A percentile compares a stretch with the other conserved stretches of the same genome.
Evolutionary conservation across 1,140 invertebrate species (phyloP).

Genomic region (Copidosoma floridanum): DNA sequence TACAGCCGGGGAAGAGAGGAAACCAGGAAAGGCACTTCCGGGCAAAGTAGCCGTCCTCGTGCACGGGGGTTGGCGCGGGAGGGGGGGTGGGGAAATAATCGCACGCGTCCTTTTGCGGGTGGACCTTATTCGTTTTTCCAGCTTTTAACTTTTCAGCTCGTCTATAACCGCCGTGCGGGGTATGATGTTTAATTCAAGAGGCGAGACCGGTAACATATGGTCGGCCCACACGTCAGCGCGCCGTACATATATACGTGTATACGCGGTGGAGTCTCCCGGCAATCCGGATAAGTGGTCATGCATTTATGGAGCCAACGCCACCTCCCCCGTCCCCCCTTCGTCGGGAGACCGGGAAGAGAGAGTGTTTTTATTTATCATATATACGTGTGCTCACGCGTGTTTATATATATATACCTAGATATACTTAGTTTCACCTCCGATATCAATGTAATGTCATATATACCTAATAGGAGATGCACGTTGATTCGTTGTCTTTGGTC

Average conservation of each 20-base stretch:
- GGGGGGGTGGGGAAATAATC: slow-evolving; percentile 12
- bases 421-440: neutral
- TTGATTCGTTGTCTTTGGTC: too few relatives aligned
- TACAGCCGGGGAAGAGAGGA: neutral
- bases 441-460: too few relatives aligned
- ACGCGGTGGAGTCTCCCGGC: too few relatives aligned
- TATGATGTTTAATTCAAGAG: slow-evolving; percentile 54
- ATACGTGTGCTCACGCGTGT: neutral
- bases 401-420: slow-evolving; percentile 22
- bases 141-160: slow-evolving; percentile 41
- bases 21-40: slow-evolving; percentile 27
- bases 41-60: neutral
- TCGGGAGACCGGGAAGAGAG: neutral
- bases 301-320: slow-evolving; percentile 50
- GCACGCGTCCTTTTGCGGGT: neutral
- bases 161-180: neutral
- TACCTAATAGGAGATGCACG: too few relatives aligned
- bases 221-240: slow-evolving; percentile 40
- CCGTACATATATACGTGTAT: too few relatives aligned
- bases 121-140: slow-evolving; percentile 32
- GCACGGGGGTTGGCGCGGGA: neutral
- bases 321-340: neutral
- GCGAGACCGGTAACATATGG: slow-evolving; percentile 43
- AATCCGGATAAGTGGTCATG: slow-evolving; percentile 58
- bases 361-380: slow-evolving; percentile 1